Base-by-base conservation (phyloP, 2,113 vertebrate species). In the Takifugu bimaculatus region DNA sequence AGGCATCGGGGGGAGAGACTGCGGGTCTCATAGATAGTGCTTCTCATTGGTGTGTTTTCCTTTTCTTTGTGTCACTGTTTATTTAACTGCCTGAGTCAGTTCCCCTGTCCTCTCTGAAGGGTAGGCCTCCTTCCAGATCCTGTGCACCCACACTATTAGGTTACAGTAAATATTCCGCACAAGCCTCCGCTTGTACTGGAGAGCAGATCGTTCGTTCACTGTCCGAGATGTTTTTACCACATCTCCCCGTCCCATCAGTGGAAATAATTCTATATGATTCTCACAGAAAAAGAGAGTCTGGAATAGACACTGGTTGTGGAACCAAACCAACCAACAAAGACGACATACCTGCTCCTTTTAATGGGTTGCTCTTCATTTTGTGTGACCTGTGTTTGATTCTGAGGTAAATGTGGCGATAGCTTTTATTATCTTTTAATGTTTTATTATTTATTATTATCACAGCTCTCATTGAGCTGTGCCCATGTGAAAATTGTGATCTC, bases 81-180 rank as follows among this genome's bases (percentile, higher is more conserved):
- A 90, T 93, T 88, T 69, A 91, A 84, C 79, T 77, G 72, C 10
- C 60, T 55, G 56, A 71, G 63, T 53, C 54, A 10, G 55, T 77
- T 72, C 64, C 77, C 62, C 49, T 63, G 35, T 72, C 72, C 68
- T 63, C 63, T 68, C 73, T 57, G 57, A 60, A 85, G 70, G 67
- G 86, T 66, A 89, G 82, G 84, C 80, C 78, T 80, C 85, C 68
- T 82, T 72, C 83, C 87, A 44, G 74, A 80, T 68, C 81, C 87
- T 80, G 83, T 82, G 68, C 92, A 88, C 70, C 78, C 85, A 70
- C 73, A 78, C 50, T 88, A 88, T 91, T 86, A 86, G 77, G 85
- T 94, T 94, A 89, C 88, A 28, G 60, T 81, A 66, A 80, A 77
- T 71, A 58, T 53, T 54, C 57, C 47, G 60, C 52, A 58, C 49